Base-by-base conservation (phyloP, 2,797 vertebrate genomes). In the Neopelma chrysocephalum region DNA sequence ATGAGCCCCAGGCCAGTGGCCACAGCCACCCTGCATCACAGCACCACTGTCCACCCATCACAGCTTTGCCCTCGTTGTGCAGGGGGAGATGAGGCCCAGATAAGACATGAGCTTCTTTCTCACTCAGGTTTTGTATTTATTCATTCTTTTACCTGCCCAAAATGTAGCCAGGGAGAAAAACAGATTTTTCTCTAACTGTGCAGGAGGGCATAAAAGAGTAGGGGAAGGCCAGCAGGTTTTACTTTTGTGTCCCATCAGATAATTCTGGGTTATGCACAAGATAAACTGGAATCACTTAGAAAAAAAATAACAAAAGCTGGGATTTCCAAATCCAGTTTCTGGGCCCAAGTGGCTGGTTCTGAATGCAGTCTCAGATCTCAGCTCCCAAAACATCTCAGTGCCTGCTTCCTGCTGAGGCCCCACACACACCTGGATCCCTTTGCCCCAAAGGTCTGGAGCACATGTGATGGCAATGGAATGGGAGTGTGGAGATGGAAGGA, bases 381-480 rank as follows among this genome's bases (percentile, higher is more conserved):
- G 61, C 10, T 38, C 82, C 32, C 26, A 14, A 29, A 85, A 16
- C 8, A 54, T 2, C 38, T 40, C 58, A 1, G 50, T 9, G 20
- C n/a, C 27, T 48, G 12, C 9, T 26, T 82, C 42, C 50, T 65
- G 54, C 70, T 62, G 69, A 57, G 56, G 45, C 48, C 72, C 72
- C 72, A 42, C 4, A 1, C 0, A 2, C 42, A 32, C 62, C n/a
- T 12, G 10, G 8, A 42, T 31, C 61, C 38, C 77, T 82, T 10
- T 65, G 40, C 29, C 60, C 78, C 19, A 26, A 9, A 42, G 17
- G 23, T 18, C 62, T 68, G 15, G 32, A 50, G 43, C 19, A 11
- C 9, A 4, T 0, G 7, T 15, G 72, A 53, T 8, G 58, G 31
- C n/a, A 53, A 1, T 0, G 0, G 43, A 29, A 61, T 11, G 77